Evolutionary conservation across 1,140 invertebrate species (phyloP).

Genomic region (Drosophila persimilis): DNA sequence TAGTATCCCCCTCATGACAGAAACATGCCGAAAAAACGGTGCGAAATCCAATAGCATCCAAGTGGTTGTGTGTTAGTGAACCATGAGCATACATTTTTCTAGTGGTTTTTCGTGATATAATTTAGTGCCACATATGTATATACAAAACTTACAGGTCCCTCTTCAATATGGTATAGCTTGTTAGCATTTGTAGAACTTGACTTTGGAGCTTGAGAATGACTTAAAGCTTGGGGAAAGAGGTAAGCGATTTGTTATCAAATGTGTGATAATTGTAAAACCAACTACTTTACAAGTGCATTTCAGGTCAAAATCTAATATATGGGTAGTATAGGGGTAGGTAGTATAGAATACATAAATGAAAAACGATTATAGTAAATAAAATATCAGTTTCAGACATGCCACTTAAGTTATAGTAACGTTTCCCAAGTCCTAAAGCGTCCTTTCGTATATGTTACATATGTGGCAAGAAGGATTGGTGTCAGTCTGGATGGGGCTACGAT

Average conservation of each 20-base stretch:
- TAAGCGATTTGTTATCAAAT: constrained; percentile 2
- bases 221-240: constrained; percentile 45
- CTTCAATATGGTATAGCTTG: background rate
- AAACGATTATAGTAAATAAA: background rate
- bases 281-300: too few relatives aligned
- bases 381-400: background rate
- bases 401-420: background rate
- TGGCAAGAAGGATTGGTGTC: background rate
- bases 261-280: too few relatives aligned
- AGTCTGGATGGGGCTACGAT: too few relatives aligned
- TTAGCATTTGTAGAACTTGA: constrained; percentile 65
- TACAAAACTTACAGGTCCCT: constrained; percentile 24
- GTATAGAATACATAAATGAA: background rate
- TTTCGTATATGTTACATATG: too few relatives aligned
- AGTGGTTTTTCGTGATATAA: background rate
- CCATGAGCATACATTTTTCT: background rate
- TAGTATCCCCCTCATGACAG: background rate
- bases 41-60: too few relatives aligned
- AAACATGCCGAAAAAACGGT: background rate
- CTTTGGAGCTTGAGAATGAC: constrained; percentile 66
- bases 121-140: background rate
- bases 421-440: too few relatives aligned
- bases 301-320: too few relatives aligned
- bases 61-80: too few relatives aligned
- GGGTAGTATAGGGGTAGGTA: too few relatives aligned